Evolutionary conservation across 2,888 invertebrate genomes (phyloP), one percentile per base, ranked within the genome.

Genomic region (Sarcophaga variegata): DNA sequence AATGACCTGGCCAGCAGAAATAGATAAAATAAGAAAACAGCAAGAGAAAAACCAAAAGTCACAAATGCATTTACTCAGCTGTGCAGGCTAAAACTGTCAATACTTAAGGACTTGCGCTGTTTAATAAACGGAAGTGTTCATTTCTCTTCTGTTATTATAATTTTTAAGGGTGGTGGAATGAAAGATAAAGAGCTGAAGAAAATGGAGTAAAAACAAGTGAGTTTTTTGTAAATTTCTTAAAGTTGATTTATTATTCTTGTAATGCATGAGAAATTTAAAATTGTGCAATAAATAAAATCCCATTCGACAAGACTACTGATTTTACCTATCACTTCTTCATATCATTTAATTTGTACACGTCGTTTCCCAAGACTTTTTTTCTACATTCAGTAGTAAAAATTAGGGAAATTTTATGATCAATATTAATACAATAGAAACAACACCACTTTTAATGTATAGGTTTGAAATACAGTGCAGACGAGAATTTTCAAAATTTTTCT

Each of bases 71-170:
- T 75, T 20, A 63, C 78, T 79, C 81, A 85, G 78, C 81, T 85
- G 81, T 78, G 74, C 25, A 20, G 49, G 12, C 77, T 60, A 77
- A 74, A 22, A 27, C 54, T 75, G 63, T 63, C 69, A 69, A 80
- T 80, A 66, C 2, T 27, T 49, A 72, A 77, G 77, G 81, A 83
- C 86, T 64, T 86, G 86, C 86, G 86, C 83, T 37, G 22, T 83
- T 12, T 22, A 27, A 20, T 64, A 79, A 76, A 49, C 66, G 66
- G 62, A 79, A 76, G 71, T 79, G 37, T 4, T 47, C n/a, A 47
- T 22, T 59, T 37, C 37, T 37, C 37, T 37, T 37, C 37, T 37
- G 37, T 37, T 37, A 10, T 37, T 37, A 37, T 37, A 1, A 10
- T 37, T 37, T 20, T 49, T 47, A 64, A 45, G 60, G 45, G 25